Evolutionary conservation across 2,888 invertebrate genomes (phyloP), one percentile per base, ranked within the genome.

Genomic region (Philhelius pedissequus): DNA sequence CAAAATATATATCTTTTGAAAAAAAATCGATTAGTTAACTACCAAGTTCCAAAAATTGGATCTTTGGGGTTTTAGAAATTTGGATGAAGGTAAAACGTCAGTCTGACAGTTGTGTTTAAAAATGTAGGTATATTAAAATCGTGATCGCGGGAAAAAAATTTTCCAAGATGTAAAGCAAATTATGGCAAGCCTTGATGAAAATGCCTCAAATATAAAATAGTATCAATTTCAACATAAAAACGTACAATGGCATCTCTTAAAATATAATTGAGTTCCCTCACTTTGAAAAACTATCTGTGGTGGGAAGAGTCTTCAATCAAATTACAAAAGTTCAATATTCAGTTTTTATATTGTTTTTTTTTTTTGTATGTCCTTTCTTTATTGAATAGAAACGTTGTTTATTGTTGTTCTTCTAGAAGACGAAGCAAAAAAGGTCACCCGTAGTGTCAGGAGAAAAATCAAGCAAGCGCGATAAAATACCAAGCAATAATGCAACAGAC

Each of bases 391-490:
- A 27, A 52, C 69, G 50, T 76, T 40, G 25, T 40, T 56, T 48
- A 20, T 50, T 54, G 50, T 30, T 54, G 62, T 48, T 22, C 48
- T 48, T 52, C 11, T 9, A 43, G 7, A 60, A 60, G 48, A 71
- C 13, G 62, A 56, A 56, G 32, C n/a, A n/a, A n/a, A 64, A 71
- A 78, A 78, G 78, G 64, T 71, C 78, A 71, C n/a, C 20, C 30
- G n/a, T 15, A 54, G 71, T 77, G 62, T 43, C 64, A 64, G 35
- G 20, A 62, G 20, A 58, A 25, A 35, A 38, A 18, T 20, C 9
- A 60, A 18, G 27, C 9, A 60, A 52, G 52, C 18, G 48, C 62
- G 52, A 68, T 68, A 78, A 78, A 70, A 45, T 52, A 38, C 70
- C 62, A 43, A 48, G 13, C 38, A 5, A 27, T 50, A 20, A 20